A percentile compares a stretch with the other conserved stretches of the same genome.
Conservation (phyloP, 1,140 invertebrate genomes). For the Paraescarpia echinospica region DNA sequence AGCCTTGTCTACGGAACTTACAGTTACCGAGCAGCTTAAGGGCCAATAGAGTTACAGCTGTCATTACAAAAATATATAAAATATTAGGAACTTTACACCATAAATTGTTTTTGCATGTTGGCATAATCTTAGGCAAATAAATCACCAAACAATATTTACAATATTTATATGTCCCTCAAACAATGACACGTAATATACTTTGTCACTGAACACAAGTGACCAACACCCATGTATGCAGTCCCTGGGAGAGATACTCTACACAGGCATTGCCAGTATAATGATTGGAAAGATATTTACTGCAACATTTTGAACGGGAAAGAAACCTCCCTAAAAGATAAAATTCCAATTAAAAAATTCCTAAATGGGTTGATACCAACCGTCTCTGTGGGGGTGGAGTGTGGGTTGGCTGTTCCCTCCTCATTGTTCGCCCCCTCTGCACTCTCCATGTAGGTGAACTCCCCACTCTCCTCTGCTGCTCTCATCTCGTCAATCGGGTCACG, state of each 20-base stretch:
- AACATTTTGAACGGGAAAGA: too few species aligned
- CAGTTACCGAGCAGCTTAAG: not conserved
- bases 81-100: not conserved
- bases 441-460: slow-evolving; percentile 60
- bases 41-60: not conserved
- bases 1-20: not conserved
- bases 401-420: slow-evolving; percentile 1
- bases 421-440: slow-evolving; percentile 34
- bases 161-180: too few species aligned
- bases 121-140: too few species aligned
- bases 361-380: not conserved
- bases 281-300: too few species aligned
- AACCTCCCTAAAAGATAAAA: too few species aligned
- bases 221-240: too few species aligned
- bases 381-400: slow-evolving; percentile 1
- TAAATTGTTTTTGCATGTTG: not conserved
- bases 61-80: not conserved
- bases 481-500: slow-evolving; percentile 76
- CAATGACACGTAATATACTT: too few species aligned
- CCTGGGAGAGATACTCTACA: too few species aligned
- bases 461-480: slow-evolving; percentile 62
- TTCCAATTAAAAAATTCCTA: not conserved
- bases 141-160: too few species aligned
- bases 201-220: too few species aligned
- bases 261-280: too few species aligned